phyloP scores from a whole-genome alignment of 2,797 vertebrate species.

The Pantherophis alleghaniensis region DNA sequence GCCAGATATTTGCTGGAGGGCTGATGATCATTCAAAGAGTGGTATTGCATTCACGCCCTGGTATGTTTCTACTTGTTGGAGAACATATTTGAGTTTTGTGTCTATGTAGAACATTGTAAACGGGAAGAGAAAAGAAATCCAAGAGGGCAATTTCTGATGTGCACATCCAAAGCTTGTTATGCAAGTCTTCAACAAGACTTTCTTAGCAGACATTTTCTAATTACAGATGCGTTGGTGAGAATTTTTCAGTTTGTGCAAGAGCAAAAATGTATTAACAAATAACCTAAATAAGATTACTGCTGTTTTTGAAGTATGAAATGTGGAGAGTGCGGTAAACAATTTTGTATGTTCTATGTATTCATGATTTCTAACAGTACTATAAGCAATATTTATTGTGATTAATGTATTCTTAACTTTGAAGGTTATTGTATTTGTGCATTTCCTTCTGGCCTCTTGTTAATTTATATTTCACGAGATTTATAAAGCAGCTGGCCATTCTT shows the following conservation, averaged over 20 bases:
- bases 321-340: not conserved
- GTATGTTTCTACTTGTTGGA: conserved; percentile 66
- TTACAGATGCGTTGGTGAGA: not conserved
- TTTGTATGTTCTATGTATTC: not conserved
- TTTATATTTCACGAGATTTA: not conserved
- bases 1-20: conserved; percentile 18
- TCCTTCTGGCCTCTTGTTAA: not conserved
- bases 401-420: conserved; percentile 4
- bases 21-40: conserved; percentile 73
- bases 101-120: conserved; percentile 20
- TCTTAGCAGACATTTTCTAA: not conserved
- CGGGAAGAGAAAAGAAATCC: not conserved
- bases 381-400: not conserved
- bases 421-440: not conserved
- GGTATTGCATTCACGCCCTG: conserved; percentile 74
- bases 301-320: not conserved
- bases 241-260: not conserved
- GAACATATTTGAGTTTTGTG: not conserved
- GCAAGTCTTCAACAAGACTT: not conserved
- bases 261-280: not conserved
- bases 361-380: not conserved
- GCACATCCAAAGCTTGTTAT: not conserved
- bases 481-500: not conserved
- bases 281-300: not conserved
- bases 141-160: not conserved